Percentiles rank a stretch among this genome's conserved stretches.
These are phyloP conservation scores for Hyppa rectilinea DNA, from an alignment of 2,888 invertebrate genomes.

Conservation along the genomic window DNA sequence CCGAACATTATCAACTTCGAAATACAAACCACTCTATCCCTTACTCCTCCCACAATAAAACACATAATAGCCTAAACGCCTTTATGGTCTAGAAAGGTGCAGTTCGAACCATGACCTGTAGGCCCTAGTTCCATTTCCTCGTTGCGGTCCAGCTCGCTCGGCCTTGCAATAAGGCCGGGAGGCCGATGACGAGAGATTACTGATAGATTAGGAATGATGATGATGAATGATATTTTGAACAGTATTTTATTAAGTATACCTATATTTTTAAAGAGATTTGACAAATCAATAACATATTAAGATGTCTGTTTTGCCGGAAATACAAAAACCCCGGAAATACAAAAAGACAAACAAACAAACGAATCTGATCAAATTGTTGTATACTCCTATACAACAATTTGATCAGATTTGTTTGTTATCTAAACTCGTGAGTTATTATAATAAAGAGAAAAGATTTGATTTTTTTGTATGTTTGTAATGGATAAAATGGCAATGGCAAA, in stretches of 20 bases:
- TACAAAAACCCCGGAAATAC: too few relatives aligned
- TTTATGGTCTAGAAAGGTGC: conserved; percentile 42
- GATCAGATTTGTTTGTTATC: too few relatives aligned
- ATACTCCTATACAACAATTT: too few relatives aligned
- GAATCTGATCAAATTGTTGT: too few relatives aligned
- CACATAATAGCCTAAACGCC: background rate
- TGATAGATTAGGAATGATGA: conserved; percentile 23
- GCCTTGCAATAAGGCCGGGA: conserved; percentile 40
- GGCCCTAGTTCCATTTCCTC: conserved; percentile 52
- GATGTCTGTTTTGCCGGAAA: background rate
- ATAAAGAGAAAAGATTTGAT: too few relatives aligned
- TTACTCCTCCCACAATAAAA: background rate
- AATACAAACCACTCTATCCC: conserved; percentile 2
- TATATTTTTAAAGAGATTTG: background rate
- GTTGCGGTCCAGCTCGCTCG: conserved; percentile 38
- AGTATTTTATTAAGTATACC: background rate
- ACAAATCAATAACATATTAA: background rate
- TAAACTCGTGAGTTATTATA: too few relatives aligned
- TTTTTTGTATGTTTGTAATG: too few relatives aligned
- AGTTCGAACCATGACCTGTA: conserved; percentile 49
- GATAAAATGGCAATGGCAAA: too few relatives aligned
- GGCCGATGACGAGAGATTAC: conserved; percentile 24
- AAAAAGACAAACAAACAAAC: too few relatives aligned
- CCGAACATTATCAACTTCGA: background rate
- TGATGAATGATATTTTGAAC: conserved; percentile 31